These are phyloP conservation scores for Sitta europaea DNA, from an alignment of 2,113 vertebrate species.

Conservation along the genomic window DNA sequence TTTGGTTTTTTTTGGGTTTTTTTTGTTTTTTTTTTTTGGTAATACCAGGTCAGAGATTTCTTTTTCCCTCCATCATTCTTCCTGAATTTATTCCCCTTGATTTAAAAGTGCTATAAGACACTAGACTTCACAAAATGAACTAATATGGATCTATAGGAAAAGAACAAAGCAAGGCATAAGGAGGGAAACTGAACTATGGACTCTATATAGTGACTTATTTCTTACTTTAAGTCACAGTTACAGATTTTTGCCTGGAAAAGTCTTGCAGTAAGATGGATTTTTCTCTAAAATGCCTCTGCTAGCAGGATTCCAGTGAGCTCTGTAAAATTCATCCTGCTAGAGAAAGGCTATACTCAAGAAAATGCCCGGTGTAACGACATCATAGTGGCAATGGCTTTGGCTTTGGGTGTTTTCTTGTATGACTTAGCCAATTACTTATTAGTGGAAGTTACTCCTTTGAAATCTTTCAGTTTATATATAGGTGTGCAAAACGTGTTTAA, in stretches of 20 bases:
- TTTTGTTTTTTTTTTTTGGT: slow-evolving; percentile 42
- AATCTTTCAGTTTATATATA: neutral
- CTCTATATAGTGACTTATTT: neutral
- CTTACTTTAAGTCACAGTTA: neutral
- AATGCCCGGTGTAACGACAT: neutral
- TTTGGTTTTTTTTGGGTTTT: too few relatives aligned
- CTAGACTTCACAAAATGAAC: neutral
- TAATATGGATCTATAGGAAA: neutral
- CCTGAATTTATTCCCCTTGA: slow-evolving; percentile 58
- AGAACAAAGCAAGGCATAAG: neutral
- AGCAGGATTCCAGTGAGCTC: neutral
- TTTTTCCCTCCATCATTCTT: slow-evolving; percentile 67
- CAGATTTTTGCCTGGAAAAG: neutral
- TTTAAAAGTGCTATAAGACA: slow-evolving; percentile 22
- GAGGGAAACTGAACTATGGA: neutral
- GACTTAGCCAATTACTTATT: neutral
- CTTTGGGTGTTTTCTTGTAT: neutral
- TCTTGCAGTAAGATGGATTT: neutral
- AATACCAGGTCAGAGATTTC: slow-evolving; percentile 74
- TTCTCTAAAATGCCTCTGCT: neutral
- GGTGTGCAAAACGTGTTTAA: neutral
- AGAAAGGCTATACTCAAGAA: neutral
- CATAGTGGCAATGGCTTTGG: neutral
- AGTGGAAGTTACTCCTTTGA: neutral
- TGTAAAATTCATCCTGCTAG: neutral